Base-by-base conservation (phyloP, 1,140 invertebrate genomes). In the Zaprionus vittiger region DNA sequence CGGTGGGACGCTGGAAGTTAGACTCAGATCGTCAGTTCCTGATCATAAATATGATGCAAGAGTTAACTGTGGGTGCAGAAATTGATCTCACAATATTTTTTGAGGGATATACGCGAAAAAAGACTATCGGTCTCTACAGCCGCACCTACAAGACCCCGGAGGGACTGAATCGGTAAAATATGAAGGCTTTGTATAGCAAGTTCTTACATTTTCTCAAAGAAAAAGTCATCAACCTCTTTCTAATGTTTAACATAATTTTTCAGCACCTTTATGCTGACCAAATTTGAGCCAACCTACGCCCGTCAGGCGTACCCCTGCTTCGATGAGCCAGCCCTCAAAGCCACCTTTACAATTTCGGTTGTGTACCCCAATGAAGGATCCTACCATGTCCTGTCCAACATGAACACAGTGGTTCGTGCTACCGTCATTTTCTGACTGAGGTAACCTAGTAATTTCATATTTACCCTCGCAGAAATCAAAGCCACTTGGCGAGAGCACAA, bases 241-340 rank as follows among this genome's bases (percentile, higher is more conserved):
- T 41, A 5, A 5, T 41, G 4, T 4, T 5, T 26, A 26, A 26
- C 24, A 26, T 11, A 0, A 34, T 34, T 34, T 17, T 38, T 0
- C 84, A 98, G 97, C 79, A 94, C 93, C 60, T 96, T 98, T 81
- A 97, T 97, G 11, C 97, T 97, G 0, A 96, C 97, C 1, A 98
- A 99, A 93, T 98, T 99, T 91, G 96, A 99, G 85, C 96, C 98
- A 1, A 98, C 97, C 1, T 97, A 98, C 94, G 98, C 98, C 0
- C 95, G 98, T 37, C 95, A 97, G 93, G 96, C 96, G 0, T 99
- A 98, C 83, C 98, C 98, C 0, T 99, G 98, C 92, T 99, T 99
- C 91, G 99, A 99, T 93, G 98, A 99, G 92, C 98, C 99, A 0
- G 95, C 96, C 22, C 96, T 98, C 90, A 99, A 99, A 94, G 97